Percentiles rank a stretch among this genome's conserved stretches.
Conservation (phyloP, 2,888 invertebrate genomes). For the Tenthredo livida region DNA sequence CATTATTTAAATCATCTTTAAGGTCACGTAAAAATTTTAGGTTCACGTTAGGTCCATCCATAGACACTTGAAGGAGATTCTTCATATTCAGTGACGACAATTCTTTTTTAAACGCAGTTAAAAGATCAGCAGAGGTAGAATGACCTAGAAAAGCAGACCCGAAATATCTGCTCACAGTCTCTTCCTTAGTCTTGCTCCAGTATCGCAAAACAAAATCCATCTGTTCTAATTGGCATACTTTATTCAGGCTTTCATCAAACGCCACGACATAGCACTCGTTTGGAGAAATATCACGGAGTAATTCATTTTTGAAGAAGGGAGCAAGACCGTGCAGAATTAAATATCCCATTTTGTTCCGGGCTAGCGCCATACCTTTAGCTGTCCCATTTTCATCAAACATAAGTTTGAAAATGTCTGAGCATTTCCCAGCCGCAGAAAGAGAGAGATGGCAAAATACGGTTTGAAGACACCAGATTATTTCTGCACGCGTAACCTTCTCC, state of each 20-base stretch:
- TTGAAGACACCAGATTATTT: constrained; percentile 58
- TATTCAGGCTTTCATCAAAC: constrained; percentile 63
- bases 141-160: constrained; percentile 61
- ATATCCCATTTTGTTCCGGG: constrained; percentile 59
- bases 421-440: constrained; percentile 55
- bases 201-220: constrained; percentile 66
- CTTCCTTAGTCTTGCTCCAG: constrained; percentile 60
- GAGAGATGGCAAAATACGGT: constrained; percentile 54
- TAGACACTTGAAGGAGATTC: constrained; percentile 46
- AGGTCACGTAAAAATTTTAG: constrained; percentile 40
- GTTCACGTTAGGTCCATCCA: constrained; percentile 53
- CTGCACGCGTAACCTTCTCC: constrained; percentile 56
- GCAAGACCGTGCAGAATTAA: constrained; percentile 59
- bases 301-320: constrained; percentile 57
- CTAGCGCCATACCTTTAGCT: constrained; percentile 59
- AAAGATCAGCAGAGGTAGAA: constrained; percentile 62
- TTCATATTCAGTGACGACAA: constrained; percentile 14
- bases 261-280: constrained; percentile 55
- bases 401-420: constrained; percentile 52
- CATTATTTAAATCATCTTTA: constrained; percentile 31
- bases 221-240: constrained; percentile 61
- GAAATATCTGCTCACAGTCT: constrained; percentile 63
- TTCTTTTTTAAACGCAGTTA: constrained; percentile 49
- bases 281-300: constrained; percentile 47
- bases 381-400: constrained; percentile 62